Evolutionary conservation across 1,140 invertebrate genomes (phyloP), one percentile per base, ranked within the genome.

Genomic region (Oryctes rhinoceros): DNA sequence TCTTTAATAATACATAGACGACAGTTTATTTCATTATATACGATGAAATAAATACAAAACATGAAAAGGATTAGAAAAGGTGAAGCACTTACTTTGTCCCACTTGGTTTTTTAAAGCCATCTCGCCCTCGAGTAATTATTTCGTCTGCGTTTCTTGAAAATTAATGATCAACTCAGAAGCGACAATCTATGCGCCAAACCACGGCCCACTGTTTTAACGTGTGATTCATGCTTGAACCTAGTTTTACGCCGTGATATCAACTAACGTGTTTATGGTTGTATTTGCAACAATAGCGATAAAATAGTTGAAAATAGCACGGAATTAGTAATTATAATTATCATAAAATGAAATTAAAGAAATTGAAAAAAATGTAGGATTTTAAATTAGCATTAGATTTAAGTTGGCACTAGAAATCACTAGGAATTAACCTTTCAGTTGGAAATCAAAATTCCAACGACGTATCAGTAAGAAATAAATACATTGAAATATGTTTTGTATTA

Each of bases 41-140:
- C 39, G 20, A 9, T 76, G 11, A 47, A n/a, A 18, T 44, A 10
- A 13, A 47, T 37, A 76, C 11, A 10, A 47, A 76, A 15, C 47
- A n/a, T 10, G 13, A 18, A 44, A 44, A 47, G n/a, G 7, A n/a
- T 76, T 76, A 48, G 2, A 48, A 76, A 74, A 79, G 35, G n/a
- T 5, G 10, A n/a, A 37, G 15, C 80, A 92, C 92, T 92, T 88
- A 93, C 92, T 93, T 88, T 91, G 90, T 76, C 92, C 92, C 81
- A 93, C 92, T 86, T 92, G 89, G 81, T 88, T 88, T 89, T 93
- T 93, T 78, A 93, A 88, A 87, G 92, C 92, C 92, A 93, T 93
- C 47, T n/a, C 59, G 15, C 13, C 24, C 7, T 20, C 11, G 7
- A 71, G 4, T 67, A 15, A 71, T 15, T 30, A 13, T 13, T 35